A percentile compares a stretch with the other conserved stretches of the same genome.
phyloP scores from a whole-genome alignment of 1,140 invertebrate species.

The Onthophagus taurus region DNA sequence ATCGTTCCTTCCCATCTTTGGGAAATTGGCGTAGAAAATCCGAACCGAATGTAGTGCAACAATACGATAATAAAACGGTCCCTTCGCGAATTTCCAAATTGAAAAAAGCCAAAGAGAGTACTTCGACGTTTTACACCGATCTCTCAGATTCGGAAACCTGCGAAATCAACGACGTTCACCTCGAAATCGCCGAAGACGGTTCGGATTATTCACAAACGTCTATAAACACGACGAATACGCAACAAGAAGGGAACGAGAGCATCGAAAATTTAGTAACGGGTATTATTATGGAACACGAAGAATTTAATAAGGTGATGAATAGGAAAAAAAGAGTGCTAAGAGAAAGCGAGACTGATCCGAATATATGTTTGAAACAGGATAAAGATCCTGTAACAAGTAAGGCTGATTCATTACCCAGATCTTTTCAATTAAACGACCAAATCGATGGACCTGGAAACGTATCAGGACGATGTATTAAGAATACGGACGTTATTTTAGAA shows the following conservation, averaged over 20 bases:
- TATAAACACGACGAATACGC: background rate
- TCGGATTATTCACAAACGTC: background rate
- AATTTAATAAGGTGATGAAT: conserved; percentile 69
- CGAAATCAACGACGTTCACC: conserved; percentile 46
- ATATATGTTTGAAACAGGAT: conserved; percentile 39
- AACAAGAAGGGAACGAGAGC: conserved; percentile 34
- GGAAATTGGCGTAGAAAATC: conserved; percentile 61
- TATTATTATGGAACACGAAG: conserved; percentile 66
- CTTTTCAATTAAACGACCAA: conserved; percentile 54
- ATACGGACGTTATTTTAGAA: conserved; percentile 8
- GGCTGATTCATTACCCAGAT: conserved; percentile 66
- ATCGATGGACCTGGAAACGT: conserved; percentile 19
- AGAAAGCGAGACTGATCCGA: conserved; percentile 41
- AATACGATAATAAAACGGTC: conserved; percentile 53
- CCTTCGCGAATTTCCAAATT: conserved; percentile 55
- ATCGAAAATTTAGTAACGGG: conserved; percentile 31
- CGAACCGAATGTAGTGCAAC: conserved; percentile 48
- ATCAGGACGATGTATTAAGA: conserved; percentile 31
- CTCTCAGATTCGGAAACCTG: conserved; percentile 47
- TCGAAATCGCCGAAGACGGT: background rate
- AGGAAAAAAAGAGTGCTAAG: conserved; percentile 50
- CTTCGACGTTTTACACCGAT: conserved; percentile 56
- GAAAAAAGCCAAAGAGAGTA: conserved; percentile 51
- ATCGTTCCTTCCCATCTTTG: conserved; percentile 42
- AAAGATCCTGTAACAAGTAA: conserved; percentile 44